Base-by-base conservation (phyloP, 2,888 invertebrate species). In the Epirrhoe alternata region DNA sequence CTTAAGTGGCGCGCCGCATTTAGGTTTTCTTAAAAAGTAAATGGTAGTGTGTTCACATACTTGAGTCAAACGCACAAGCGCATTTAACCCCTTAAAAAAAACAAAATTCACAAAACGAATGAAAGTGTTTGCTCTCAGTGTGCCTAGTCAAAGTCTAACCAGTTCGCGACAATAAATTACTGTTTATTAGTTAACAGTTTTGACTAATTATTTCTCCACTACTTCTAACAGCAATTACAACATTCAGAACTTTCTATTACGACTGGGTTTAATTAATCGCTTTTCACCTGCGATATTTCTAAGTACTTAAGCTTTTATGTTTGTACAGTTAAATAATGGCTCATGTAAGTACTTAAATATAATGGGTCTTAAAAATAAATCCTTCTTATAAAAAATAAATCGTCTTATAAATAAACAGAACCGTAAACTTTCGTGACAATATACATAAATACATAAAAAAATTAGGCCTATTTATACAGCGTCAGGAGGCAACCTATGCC, bases 131-230 rank as follows among this genome's bases (percentile, higher is more conserved):
- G 38, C 61, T 64, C 68, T 61, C 58, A 61, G 61, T 68, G 64
- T 61, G 45, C 53, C 54, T 31, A 5, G 2, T 16, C 5, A 8
- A 6, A 45, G 24, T 16, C 12, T 47, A 10, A 52, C 55, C 38
- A 17, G 42, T 31, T 53, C 24, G 61, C 61, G 42, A 68, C 64
- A 54, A 24, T 68, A 67, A 59, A 64, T 72, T 66, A 69, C 65
- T 64, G 67, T 71, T 75, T 73, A 74, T 70, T 71, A 74, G 74
- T 74, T 69, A 74, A 70, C 73, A 70, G 77, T 77, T 75, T 69
- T 59, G 38, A 76, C 74, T 78, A 78, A 80, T 78, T 79, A 78
- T 75, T 74, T 76, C 65, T 70, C 72, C 73, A 71, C 69, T 74
- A 71, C 63, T 70, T 71, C 73, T 75, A 73, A 78, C 72, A 74